Evolutionary conservation across 2,797 vertebrate genomes (phyloP).

Genomic region (Amphiprion clarkii): DNA sequence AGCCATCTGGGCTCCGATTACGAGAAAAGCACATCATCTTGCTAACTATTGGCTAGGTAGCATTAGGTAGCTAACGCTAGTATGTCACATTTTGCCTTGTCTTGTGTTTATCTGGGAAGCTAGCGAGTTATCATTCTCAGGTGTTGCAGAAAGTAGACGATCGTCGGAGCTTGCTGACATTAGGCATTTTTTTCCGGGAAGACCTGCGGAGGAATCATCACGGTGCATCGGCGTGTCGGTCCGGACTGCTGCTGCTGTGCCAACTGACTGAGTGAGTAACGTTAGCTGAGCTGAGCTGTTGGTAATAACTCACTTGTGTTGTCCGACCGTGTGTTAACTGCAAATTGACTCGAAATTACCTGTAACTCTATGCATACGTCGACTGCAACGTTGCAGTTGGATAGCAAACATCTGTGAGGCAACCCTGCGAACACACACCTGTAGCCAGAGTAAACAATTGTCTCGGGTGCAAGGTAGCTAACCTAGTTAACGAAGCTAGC

Average conservation of each 20-base stretch:
- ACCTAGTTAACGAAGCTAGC: background rate
- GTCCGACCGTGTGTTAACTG: constrained; percentile 3
- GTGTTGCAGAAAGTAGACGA: constrained; percentile 49
- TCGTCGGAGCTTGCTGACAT: constrained; percentile 45
- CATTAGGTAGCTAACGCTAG: constrained; percentile 74
- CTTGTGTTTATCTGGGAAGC: constrained; percentile 66
- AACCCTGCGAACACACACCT: constrained; percentile 55
- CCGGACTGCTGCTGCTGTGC: constrained; percentile 62
- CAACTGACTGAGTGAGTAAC: constrained; percentile 74
- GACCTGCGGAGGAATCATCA: constrained; percentile 48
- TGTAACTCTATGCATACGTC: background rate
- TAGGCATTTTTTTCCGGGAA: constrained; percentile 40
- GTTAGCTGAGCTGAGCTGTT: constrained; percentile 42
- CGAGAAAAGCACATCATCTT: constrained; percentile 70
- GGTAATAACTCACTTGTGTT: constrained; percentile 30
- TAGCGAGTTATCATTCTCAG: constrained; percentile 53
- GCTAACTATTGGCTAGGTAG: constrained; percentile 76
- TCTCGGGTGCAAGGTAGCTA: constrained; percentile 13
- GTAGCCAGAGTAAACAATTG: constrained; percentile 68
- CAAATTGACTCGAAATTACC: background rate
- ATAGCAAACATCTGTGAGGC: constrained; percentile 40
- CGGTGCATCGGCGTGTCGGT: constrained; percentile 54
- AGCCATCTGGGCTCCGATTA: constrained; percentile 33
- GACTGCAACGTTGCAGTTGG: constrained; percentile 15
- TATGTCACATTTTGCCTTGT: constrained; percentile 71